These are phyloP conservation scores for Chunga burmeisteri DNA, from an alignment of 2,113 vertebrate species.

Conservation along the genomic window DNA sequence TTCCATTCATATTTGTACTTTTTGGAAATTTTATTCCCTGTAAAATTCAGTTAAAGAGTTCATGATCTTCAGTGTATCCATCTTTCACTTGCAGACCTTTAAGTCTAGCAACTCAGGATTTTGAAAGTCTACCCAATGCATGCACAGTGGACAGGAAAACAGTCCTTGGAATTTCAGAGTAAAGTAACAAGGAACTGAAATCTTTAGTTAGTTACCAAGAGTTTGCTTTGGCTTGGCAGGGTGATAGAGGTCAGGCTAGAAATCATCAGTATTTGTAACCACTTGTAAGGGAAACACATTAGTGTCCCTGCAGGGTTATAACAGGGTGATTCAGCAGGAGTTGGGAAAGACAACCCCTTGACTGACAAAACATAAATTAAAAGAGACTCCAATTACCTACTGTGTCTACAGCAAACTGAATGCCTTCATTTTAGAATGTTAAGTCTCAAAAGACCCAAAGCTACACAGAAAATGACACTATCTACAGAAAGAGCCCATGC, in stretches of 20 bases:
- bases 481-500: slow-evolving; percentile 53
- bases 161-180: slow-evolving; percentile 25
- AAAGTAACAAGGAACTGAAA: slow-evolving; percentile 21
- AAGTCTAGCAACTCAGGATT: slow-evolving; percentile 61
- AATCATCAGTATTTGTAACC: slow-evolving; percentile 36
- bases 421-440: not conserved
- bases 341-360: not conserved
- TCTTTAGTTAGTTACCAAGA: slow-evolving; percentile 16
- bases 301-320: slow-evolving; percentile 55
- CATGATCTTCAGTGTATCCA: not conserved
- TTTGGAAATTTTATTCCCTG: slow-evolving; percentile 7
- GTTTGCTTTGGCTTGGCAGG: too few species aligned
- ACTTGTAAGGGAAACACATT: slow-evolving; percentile 55
- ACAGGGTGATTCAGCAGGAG: not conserved
- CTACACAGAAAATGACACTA: slow-evolving; percentile 52
- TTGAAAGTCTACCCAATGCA: slow-evolving; percentile 37
- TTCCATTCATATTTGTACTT: not conserved
- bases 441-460: slow-evolving; percentile 49
- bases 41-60: slow-evolving; percentile 25
- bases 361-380: slow-evolving; percentile 27
- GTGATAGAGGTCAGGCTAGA: too few species aligned
- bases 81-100: slow-evolving; percentile 47
- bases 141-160: not conserved
- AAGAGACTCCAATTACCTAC: not conserved
- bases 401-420: not conserved